These are phyloP conservation scores for Hucho hucho DNA, from an alignment of 2,113 vertebrate species.

Conservation along the genomic window DNA sequence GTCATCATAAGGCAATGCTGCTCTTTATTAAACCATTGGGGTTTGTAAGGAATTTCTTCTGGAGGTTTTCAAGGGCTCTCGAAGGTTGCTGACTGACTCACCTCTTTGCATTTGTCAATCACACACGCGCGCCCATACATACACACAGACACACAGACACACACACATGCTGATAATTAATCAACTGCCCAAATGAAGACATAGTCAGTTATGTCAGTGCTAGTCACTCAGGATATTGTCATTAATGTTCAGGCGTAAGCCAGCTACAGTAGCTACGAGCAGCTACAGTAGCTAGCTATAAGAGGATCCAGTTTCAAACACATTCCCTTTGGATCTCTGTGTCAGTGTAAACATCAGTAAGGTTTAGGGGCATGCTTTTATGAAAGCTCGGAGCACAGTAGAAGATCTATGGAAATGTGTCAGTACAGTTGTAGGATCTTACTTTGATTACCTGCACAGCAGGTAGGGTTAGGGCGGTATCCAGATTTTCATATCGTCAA, in stretches of 20 bases:
- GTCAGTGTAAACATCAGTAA: slow-evolving; percentile 4
- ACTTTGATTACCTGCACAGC: too few relatives aligned
- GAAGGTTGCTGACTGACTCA: slow-evolving; percentile 12
- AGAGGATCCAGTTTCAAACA: too few relatives aligned
- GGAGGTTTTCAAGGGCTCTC: slow-evolving; percentile 47
- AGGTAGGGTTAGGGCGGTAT: too few relatives aligned
- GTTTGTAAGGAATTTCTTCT: slow-evolving; percentile 49
- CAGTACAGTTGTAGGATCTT: too few relatives aligned
- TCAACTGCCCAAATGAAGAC: neutral
- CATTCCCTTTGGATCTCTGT: neutral
- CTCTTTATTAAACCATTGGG: slow-evolving; percentile 43
- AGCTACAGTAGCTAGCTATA: too few relatives aligned
- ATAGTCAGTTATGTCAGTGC: neutral
- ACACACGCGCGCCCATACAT: neutral
- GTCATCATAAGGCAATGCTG: slow-evolving; percentile 44
- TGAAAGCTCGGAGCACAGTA: slow-evolving; percentile 23
- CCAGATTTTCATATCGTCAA: too few relatives aligned
- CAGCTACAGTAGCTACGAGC: neutral
- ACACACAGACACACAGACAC: neutral
- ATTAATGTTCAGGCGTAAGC: neutral
- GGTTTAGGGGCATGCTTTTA: slow-evolving; percentile 1
- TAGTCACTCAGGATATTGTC: neutral
- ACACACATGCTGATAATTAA: neutral
- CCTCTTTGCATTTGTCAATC: neutral
- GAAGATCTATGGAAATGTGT: slow-evolving; percentile 36